A percentile compares a stretch with the other conserved stretches of the same genome.
phyloP scores from a whole-genome alignment of 2,888 invertebrate species.

The Odontothrips loti region DNA sequence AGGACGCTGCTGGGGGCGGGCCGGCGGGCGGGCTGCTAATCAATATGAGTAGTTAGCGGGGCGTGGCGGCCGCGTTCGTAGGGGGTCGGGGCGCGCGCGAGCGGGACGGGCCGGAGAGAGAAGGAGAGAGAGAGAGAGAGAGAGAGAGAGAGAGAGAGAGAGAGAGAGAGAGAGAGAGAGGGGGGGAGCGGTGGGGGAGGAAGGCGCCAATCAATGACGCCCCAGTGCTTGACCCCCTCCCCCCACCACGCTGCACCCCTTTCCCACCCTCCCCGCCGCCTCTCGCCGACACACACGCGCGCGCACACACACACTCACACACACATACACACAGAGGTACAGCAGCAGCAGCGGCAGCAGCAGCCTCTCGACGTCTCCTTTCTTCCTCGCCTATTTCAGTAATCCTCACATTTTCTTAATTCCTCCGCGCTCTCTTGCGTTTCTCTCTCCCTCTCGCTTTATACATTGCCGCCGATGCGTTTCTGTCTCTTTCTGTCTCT shows the following conservation, averaged over 20 bases:
- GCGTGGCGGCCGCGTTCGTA: background rate
- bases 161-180: no score
- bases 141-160: background rate
- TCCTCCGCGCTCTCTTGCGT: background rate
- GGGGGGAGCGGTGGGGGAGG: background rate
- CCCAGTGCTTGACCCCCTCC: background rate
- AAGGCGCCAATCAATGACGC: conserved; percentile 24
- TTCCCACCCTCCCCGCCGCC: background rate
- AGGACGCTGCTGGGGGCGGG: background rate
- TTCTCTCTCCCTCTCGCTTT: no score
- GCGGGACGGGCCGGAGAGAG: background rate
- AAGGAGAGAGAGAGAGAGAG: background rate
- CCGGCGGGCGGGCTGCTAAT: background rate
- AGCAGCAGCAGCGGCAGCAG: background rate
- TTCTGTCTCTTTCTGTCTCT: no score
- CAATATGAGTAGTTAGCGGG: conserved; percentile 1
- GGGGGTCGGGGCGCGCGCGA: background rate
- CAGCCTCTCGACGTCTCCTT: background rate
- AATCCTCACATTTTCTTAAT: conserved; percentile 6
- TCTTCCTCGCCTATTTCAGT: background rate
- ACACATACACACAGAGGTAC: background rate
- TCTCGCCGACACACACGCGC: no score
- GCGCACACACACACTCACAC: no score
- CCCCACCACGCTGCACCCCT: background rate
- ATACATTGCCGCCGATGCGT: no score